Base-by-base conservation (phyloP, 1,140 invertebrate species). In the Sarcophaga bullata region DNA sequence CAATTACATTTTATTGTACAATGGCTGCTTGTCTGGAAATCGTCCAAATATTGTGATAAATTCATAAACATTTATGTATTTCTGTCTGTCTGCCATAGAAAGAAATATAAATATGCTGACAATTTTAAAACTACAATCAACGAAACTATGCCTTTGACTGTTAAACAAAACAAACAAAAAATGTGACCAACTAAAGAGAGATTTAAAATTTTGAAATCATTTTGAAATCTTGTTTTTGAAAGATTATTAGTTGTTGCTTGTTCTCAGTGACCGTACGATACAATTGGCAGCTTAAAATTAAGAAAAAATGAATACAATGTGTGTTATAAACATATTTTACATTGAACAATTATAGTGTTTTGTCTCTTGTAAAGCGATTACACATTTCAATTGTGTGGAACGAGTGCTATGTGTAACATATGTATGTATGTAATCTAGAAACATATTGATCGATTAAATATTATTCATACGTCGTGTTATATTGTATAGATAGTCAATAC, bases 11-110 rank as follows among this genome's bases (percentile, higher is more conserved):
- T 13, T 13, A 58, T 58, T 58, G 13, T 15, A 58, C 3, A 58
- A 13, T 58, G 62, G 15, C 17, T n/a, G n/a, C 17, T 7, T 68
- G 3, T 68, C 19, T 68, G 62, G 62, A 68, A 19, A 68, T 0
- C 10, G 17, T 68, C 62, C 62, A 68, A 68, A 68, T 68, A 19
- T 68, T 68, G 62, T 68, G 62, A 68, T 68, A 68, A 68, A 68
- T n/a, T 17, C 62, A 68, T 68, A 68, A 68, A 8, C n/a, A 68
- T 25, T 19, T 68, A 19, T 25, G n/a, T n/a, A n/a, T n/a, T n/a
- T n/a, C 3, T 19, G 62, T 68, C 62, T 25, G 6, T n/a, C 62
- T 37, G 25, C 25, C 25, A 37, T 37, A 37, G 25, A 37, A 68
- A 68, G 17, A 68, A 25, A 68, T 8, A 68, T 25, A 13, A 68